phyloP scores from a whole-genome alignment of 2,888 invertebrate species.

The Rotaria macrura region DNA sequence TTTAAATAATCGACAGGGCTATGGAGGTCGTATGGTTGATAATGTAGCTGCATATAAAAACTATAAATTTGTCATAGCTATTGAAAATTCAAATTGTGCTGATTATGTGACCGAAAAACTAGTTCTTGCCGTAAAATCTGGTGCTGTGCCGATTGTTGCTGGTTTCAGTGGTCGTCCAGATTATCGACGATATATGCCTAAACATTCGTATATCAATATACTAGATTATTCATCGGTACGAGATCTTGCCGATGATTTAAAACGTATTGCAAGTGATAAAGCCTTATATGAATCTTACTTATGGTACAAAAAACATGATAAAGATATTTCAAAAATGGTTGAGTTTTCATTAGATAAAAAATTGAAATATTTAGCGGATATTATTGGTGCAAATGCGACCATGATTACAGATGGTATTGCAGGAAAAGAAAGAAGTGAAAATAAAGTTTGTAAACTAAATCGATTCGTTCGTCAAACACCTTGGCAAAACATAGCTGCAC shows the following conservation, averaged over 20 bases:
- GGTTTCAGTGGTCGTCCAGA: slow-evolving; percentile 23
- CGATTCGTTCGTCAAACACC: slow-evolving; percentile 15
- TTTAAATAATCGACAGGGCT: slow-evolving; percentile 26
- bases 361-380: neutral
- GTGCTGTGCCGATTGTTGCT: slow-evolving; percentile 32
- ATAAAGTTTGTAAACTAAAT: slow-evolving; percentile 15
- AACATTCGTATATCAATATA: slow-evolving; percentile 28
- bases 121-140: slow-evolving; percentile 25
- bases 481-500: neutral
- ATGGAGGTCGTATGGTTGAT: slow-evolving; percentile 29
- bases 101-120: slow-evolving; percentile 33
- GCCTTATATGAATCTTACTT: neutral
- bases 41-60: slow-evolving; percentile 27
- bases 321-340: neutral
- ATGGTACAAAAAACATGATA: neutral
- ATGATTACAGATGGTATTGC: slow-evolving; percentile 2
- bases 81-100: slow-evolving; percentile 33
- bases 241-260: slow-evolving; percentile 26
- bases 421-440: slow-evolving; percentile 28
- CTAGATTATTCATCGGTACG: slow-evolving; percentile 24
- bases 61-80: slow-evolving; percentile 33
- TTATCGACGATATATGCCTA: slow-evolving; percentile 29
- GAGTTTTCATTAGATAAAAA: neutral
- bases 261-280: slow-evolving; percentile 4
- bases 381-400: neutral